Base-by-base conservation (phyloP, 2,888 invertebrate species). In the Sepiola atlantica region DNA sequence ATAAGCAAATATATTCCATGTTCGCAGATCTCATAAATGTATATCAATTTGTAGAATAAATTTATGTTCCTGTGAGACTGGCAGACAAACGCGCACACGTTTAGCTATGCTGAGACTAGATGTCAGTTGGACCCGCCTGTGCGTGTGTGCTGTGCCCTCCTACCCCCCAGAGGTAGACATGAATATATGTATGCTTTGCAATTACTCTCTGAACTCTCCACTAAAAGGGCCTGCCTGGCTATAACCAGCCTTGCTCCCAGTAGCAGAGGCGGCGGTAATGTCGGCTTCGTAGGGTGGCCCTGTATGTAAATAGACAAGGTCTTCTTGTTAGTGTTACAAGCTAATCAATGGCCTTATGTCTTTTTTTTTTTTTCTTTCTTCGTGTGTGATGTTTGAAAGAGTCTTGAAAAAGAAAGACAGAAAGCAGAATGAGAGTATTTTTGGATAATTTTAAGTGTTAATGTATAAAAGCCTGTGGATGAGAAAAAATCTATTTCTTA, bases 261-360 rank as follows among this genome's bases (percentile, higher is more conserved):
- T n/a, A 77, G 77, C n/a, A 77, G 77, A n/a, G n/a, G 10, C 61
- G 61, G 28, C 24, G 24, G 61, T 28, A 28, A 24, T 24, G 12
- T 2, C n/a, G n/a, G 77, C 77, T 45, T 45, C 45, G 45, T 45
- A 45, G 45, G 45, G 8, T 45, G 45, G 45, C 45, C 45, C n/a
- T n/a, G 77, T n/a, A 77, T 77, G 77, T 77, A 77, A 77, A 77
- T n/a, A 77, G 77, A 77, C 77, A 77, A n/a, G 77, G n/a, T 77
- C 77, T 77, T 77, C 28, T 77, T 77, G 77, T 77, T n/a, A 16
- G 77, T 77, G 77, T 77, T 28, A 77, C 77, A 77, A 77, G 77
- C 77, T 77, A 77, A 77, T 77, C 77, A 77, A 77, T 77, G n/a
- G 14, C 77, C 77, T 61, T 61, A 61, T 61, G 18, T n/a, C n/a